phyloP scores from a whole-genome alignment of 2,113 vertebrate species.

The Chlamydotis undulata region DNA sequence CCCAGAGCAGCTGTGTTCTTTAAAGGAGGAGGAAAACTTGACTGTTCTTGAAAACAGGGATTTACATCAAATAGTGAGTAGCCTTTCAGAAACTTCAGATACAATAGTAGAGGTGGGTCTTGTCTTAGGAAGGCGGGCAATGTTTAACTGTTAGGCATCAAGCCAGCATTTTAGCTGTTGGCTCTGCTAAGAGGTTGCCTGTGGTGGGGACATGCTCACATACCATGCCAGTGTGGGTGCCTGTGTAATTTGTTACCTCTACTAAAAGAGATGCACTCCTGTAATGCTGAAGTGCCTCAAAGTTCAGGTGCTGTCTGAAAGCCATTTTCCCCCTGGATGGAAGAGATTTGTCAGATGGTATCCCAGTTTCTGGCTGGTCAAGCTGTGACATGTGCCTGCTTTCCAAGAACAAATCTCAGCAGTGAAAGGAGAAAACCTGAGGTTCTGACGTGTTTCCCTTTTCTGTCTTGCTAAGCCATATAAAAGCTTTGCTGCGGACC shows the following conservation, averaged over 20 bases:
- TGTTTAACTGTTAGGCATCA: neutral
- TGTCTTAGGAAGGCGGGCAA: neutral
- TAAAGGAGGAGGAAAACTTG: neutral
- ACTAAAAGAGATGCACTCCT: neutral
- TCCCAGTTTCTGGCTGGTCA: neutral
- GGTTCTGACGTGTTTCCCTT: neutral
- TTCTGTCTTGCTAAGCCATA: neutral
- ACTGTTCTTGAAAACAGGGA: neutral
- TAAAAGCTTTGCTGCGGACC: neutral
- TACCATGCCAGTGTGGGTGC: neutral
- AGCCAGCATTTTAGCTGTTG: neutral
- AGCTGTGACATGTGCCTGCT: neutral
- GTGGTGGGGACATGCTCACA: neutral
- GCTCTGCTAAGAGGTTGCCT: neutral
- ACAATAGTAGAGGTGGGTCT: neutral
- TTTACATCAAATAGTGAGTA: neutral
- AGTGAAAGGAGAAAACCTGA: neutral
- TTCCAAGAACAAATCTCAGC: neutral
- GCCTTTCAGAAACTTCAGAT: neutral
- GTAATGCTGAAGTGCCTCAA: neutral
- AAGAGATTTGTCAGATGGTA: neutral
- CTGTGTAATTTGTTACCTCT: neutral
- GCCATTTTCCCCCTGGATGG: neutral
- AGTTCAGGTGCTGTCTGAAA: neutral
- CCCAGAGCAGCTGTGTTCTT: neutral